Conservation (phyloP, 2,888 invertebrate genomes). For the Pyralis farinalis region DNA sequence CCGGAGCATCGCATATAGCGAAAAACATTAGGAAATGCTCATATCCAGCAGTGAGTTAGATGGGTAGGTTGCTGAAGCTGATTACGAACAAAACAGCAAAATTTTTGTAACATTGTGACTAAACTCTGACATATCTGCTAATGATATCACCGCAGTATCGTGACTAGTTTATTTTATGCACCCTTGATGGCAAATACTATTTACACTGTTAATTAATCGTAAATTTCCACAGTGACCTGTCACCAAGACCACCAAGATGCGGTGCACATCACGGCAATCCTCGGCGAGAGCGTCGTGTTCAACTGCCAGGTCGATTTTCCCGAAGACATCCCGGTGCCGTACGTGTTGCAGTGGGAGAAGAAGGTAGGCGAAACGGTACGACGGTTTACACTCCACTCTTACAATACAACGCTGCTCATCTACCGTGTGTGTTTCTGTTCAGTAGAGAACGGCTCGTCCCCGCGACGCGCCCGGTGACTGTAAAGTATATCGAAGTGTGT, state of each 20-base stretch:
- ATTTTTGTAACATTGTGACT: no score
- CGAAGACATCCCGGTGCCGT: slow-evolving; percentile 96
- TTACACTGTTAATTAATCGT: no score
- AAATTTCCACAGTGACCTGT: slow-evolving; percentile 81
- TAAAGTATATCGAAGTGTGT: slow-evolving; percentile 70
- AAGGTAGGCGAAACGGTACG: slow-evolving; percentile 98
- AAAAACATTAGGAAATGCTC: no score
- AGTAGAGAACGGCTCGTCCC: slow-evolving; percentile 77
- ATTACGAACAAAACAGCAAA: no score
- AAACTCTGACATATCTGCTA: no score
- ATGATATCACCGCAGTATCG: no score
- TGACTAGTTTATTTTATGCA: no score
- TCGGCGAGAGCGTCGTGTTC: slow-evolving; percentile 98
- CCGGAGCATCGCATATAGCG: no score
- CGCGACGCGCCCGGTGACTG: slow-evolving; percentile 73
- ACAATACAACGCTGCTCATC: slow-evolving; percentile 80
- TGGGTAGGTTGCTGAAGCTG: no score
- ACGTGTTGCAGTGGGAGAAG: slow-evolving; percentile 99
- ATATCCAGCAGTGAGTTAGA: no score
- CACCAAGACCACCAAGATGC: slow-evolving; percentile 95
- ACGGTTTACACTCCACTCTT: slow-evolving; percentile 82
- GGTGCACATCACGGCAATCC: slow-evolving; percentile 97
- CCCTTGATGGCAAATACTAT: no score
- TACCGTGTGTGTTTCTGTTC: slow-evolving; percentile 81
- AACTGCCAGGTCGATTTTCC: slow-evolving; percentile 99